Conservation (phyloP, 1,140 invertebrate species). For the Drosophila varians region DNA sequence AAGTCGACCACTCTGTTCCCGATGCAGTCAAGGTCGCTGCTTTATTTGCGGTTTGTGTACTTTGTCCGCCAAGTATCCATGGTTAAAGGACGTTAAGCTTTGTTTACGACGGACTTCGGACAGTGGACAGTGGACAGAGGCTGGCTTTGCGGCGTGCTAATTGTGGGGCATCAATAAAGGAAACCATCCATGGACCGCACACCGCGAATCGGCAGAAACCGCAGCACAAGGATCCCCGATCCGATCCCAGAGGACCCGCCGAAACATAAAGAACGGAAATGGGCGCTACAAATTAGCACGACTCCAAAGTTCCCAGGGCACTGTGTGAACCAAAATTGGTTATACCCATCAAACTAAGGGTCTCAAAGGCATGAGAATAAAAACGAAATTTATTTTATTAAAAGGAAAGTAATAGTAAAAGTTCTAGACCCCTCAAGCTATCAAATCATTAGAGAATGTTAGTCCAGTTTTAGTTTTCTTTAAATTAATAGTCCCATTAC, state of each 20-base stretch:
- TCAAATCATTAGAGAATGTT: too few species aligned
- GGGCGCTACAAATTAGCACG: constrained; percentile 71
- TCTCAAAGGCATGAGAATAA: background rate
- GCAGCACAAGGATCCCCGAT: constrained; percentile 32
- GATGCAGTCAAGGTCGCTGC: constrained; percentile 61
- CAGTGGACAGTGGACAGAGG: constrained; percentile 2
- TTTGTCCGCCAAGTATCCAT: constrained; percentile 43
- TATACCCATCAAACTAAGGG: constrained; percentile 1
- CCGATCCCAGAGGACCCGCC: constrained; percentile 1
- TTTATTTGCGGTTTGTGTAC: constrained; percentile 66
- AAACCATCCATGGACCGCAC: constrained; percentile 45
- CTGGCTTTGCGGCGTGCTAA: constrained; percentile 56
- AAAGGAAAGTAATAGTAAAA: too few species aligned
- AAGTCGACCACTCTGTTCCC: constrained; percentile 2
- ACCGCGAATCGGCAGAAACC: constrained; percentile 28
- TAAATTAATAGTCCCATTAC: too few species aligned
- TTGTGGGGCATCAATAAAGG: constrained; percentile 69
- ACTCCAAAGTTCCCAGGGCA: constrained; percentile 17
- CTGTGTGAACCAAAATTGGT: constrained; percentile 51
- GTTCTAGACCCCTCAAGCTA: too few species aligned
- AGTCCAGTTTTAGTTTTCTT: too few species aligned
- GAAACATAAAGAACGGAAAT: constrained; percentile 71
- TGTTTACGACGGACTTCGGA: constrained; percentile 53
- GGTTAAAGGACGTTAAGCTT: constrained; percentile 57
- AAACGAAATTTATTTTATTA: background rate